Conservation (phyloP, 2,113 vertebrate genomes). For the Anoura caudifer region DNA sequence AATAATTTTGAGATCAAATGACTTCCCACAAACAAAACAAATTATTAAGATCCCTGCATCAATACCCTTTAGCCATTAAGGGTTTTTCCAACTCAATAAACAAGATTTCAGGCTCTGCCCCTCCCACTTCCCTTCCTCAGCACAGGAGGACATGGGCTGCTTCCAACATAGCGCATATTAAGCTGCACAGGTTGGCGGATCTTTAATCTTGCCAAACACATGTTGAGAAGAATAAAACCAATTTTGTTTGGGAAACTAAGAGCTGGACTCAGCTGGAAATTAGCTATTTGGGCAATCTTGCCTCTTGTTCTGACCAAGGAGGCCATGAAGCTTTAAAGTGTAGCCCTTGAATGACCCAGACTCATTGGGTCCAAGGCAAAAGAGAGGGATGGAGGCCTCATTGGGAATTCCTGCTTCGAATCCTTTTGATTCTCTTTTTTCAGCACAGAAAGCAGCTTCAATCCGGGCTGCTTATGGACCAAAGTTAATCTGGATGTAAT, state of each 20-base stretch:
- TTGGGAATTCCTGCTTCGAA: slow-evolving; percentile 4
- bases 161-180: slow-evolving; percentile 80
- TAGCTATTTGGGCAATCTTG: slow-evolving; percentile 86
- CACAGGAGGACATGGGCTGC: slow-evolving; percentile 79
- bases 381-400: slow-evolving; percentile 25
- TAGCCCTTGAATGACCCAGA: background rate
- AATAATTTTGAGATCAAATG: slow-evolving; percentile 84
- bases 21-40: slow-evolving; percentile 79
- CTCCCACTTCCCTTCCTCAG: background rate
- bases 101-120: slow-evolving; percentile 84
- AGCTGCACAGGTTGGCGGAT: slow-evolving; percentile 84
- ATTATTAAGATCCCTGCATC: slow-evolving; percentile 85
- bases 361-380: background rate
- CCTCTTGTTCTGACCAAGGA: slow-evolving; percentile 67
- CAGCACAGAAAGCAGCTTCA: slow-evolving; percentile 56
- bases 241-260: slow-evolving; percentile 90
- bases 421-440: slow-evolving; percentile 24
- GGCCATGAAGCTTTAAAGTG: background rate
- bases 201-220: slow-evolving; percentile 92
- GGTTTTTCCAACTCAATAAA: slow-evolving; percentile 91
- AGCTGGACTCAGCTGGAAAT: slow-evolving; percentile 88
- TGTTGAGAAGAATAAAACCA: slow-evolving; percentile 93
- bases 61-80: slow-evolving; percentile 89
- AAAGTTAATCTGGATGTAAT: slow-evolving; percentile 83
- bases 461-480: slow-evolving; percentile 67